These are phyloP conservation scores for Caenorhabditis wallacei DNA, from an alignment of 2,888 invertebrate species.

Conservation along the genomic window DNA sequence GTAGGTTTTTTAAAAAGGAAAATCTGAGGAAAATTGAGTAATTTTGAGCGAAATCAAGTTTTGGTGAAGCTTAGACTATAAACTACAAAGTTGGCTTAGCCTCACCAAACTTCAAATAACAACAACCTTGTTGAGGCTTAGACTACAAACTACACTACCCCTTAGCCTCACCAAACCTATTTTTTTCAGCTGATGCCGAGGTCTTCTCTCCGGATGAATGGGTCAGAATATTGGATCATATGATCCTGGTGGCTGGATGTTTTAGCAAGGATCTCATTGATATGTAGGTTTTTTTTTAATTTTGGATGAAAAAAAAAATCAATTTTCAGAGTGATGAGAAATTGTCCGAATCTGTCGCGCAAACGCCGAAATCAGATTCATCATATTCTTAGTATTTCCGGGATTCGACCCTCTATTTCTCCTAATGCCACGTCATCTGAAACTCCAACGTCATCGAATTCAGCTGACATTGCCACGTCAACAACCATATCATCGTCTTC, in stretches of 20 bases:
- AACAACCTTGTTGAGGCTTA: not conserved
- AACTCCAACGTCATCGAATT: no score
- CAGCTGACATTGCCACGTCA: not conserved
- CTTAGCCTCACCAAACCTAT: not conserved
- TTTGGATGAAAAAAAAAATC: no score
- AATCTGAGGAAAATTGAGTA: no score
- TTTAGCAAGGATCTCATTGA: slow-evolving; percentile 41
- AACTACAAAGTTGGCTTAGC: no score
- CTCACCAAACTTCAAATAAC: no score
- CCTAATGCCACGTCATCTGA: not conserved
- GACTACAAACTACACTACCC: not conserved
- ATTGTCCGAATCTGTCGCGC: slow-evolving; percentile 27
- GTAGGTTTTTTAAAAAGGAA: no score
- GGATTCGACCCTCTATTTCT: not conserved
- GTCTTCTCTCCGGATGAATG: slow-evolving; percentile 31
- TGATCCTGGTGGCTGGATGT: slow-evolving; percentile 33
- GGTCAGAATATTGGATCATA: slow-evolving; percentile 42
- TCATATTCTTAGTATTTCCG: slow-evolving; percentile 44
- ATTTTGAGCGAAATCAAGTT: no score
- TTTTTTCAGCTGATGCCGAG: slow-evolving; percentile 42
- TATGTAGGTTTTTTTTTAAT: slow-evolving; percentile 27
- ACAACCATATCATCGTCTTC: not conserved
- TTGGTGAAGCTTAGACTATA: no score
- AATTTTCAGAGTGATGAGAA: slow-evolving; percentile 50
- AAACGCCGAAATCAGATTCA: slow-evolving; percentile 55